Evolutionary conservation across 2,113 vertebrate species (phyloP).

Genomic region (Proteles cristata): DNA sequence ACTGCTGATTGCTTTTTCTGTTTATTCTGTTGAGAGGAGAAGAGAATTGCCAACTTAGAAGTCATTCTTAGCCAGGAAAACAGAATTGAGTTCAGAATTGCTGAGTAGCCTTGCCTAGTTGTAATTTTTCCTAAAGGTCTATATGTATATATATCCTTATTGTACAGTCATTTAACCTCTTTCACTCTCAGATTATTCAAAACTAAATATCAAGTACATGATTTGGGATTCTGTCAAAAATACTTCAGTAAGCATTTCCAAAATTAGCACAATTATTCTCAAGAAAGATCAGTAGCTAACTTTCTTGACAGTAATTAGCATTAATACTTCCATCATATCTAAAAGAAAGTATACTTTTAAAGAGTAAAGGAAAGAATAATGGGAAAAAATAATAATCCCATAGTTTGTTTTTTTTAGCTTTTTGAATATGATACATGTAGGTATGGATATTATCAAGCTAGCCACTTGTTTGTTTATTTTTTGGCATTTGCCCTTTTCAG

Average conservation of each 20-base stretch:
- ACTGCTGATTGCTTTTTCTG: neutral
- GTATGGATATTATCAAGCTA: neutral
- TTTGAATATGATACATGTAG: neutral
- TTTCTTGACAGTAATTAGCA: neutral
- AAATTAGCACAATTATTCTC: slow-evolving; percentile 17
- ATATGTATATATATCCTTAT: neutral
- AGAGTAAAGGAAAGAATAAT: neutral
- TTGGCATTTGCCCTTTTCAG: neutral
- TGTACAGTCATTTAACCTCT: neutral
- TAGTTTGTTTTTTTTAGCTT: neutral
- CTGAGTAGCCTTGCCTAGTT: neutral
- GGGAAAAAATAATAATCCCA: neutral
- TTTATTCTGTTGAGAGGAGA: neutral
- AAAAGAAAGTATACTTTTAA: neutral
- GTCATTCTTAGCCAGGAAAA: neutral
- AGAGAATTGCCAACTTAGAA: neutral
- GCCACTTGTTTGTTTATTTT: neutral
- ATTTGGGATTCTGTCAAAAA: neutral
- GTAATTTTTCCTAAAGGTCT: neutral
- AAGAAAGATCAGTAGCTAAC: neutral
- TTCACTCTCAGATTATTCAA: neutral
- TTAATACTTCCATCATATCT: neutral
- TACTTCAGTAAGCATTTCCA: neutral
- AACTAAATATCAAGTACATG: neutral
- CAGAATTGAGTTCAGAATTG: neutral